phyloP scores from a whole-genome alignment of 1,140 invertebrate species.

The Drosophila subobscura region DNA sequence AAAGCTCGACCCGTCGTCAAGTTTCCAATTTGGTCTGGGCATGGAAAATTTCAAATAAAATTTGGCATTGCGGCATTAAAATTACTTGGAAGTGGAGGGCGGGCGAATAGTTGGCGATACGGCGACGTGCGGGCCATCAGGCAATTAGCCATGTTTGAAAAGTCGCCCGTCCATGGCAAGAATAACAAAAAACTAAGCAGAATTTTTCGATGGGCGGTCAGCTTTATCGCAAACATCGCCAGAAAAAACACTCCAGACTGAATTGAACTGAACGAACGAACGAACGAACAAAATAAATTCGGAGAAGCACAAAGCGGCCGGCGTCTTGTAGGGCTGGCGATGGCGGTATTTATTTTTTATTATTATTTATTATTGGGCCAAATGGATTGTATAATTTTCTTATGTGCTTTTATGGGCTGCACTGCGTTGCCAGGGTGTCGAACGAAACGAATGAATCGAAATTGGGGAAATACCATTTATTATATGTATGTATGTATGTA shows the following conservation, averaged over 20 bases:
- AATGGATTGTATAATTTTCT: constrained; percentile 53
- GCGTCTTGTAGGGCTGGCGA: too few relatives aligned
- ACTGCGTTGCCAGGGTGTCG: constrained; percentile 57
- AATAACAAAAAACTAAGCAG: constrained; percentile 23
- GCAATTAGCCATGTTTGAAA: constrained; percentile 61
- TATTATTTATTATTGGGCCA: constrained; percentile 73
- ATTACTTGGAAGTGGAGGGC: constrained; percentile 13
- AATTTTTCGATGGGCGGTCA: constrained; percentile 41
- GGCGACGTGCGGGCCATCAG: constrained; percentile 47
- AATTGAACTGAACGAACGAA: constrained; percentile 41
- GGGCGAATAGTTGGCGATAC: constrained; percentile 33
- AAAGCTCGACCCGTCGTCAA: not conserved
- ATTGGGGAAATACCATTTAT: constrained; percentile 36
- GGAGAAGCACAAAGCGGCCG: too few relatives aligned
- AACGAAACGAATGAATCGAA: constrained; percentile 15
- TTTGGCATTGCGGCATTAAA: constrained; percentile 30
- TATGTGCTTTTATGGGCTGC: constrained; percentile 1
- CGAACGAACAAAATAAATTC: constrained; percentile 49
- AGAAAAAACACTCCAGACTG: constrained; percentile 23
- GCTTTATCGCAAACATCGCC: constrained; percentile 38
- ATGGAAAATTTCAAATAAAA: constrained; percentile 59
- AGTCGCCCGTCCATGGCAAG: constrained; percentile 11
- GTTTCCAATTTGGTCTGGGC: constrained; percentile 1
- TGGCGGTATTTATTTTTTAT: constrained; percentile 41
- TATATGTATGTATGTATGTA: constrained; percentile 51